A percentile compares a stretch with the other conserved stretches of the same genome.
phyloP scores from a whole-genome alignment of 2,113 vertebrate species.

The Speoplatyrhinus poulsoni region DNA sequence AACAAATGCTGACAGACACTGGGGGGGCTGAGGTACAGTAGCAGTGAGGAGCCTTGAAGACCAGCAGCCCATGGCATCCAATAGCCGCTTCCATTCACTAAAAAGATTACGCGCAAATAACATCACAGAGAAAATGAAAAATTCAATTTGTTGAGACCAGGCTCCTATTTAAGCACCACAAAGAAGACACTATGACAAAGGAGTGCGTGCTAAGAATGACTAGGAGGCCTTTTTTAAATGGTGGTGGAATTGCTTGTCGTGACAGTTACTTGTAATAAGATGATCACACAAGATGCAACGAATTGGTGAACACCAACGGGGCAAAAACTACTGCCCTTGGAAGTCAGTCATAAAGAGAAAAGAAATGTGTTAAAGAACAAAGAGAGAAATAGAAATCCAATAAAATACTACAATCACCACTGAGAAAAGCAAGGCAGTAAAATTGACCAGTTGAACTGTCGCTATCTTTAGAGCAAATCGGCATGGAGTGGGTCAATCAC shows the following conservation, averaged over 20 bases:
- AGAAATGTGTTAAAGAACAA: too few relatives aligned
- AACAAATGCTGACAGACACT: background rate
- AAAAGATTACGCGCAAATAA: background rate
- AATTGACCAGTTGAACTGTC: constrained; percentile 39
- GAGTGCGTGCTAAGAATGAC: background rate
- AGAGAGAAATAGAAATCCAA: constrained; percentile 8
- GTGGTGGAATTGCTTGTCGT: background rate
- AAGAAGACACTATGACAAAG: background rate
- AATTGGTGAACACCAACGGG: constrained; percentile 20
- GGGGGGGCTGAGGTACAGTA: background rate
- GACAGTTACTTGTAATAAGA: constrained; percentile 24
- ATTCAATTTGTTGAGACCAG: background rate
- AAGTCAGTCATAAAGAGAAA: background rate
- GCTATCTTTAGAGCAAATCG: constrained; percentile 54
- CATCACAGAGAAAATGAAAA: background rate
- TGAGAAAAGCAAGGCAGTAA: constrained; percentile 62
- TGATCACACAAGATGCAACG: constrained; percentile 30
- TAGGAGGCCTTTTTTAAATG: background rate
- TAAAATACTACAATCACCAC: constrained; percentile 48
- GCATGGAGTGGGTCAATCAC: constrained; percentile 57
- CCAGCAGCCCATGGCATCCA: background rate
- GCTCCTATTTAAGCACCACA: background rate
- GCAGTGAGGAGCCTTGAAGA: constrained; percentile 1
- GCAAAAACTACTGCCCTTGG: constrained; percentile 59
- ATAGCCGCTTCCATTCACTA: background rate